phyloP scores from a whole-genome alignment of 2,888 invertebrate species.

The Glyphotaelius pellucidus region DNA sequence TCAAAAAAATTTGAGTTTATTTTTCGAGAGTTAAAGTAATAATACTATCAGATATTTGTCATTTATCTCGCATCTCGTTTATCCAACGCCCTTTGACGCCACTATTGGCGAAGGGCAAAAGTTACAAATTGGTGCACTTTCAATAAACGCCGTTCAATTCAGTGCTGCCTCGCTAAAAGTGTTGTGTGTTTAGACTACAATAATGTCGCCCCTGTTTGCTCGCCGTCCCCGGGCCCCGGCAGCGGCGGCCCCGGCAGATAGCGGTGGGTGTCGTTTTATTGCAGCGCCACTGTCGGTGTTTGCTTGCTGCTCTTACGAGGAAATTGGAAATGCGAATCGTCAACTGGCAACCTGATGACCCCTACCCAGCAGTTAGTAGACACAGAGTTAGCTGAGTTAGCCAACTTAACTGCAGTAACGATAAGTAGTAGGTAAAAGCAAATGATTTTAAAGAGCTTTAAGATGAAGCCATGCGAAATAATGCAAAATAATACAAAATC shows the following conservation, averaged over 20 bases:
- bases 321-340: slow-evolving; percentile 12
- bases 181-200: slow-evolving; percentile 36
- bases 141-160: slow-evolving; percentile 20
- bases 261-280: slow-evolving; percentile 16
- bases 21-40: too few relatives aligned
- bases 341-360: not conserved
- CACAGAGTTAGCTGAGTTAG: not conserved
- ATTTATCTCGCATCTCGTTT: not conserved
- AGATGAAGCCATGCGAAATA: too few relatives aligned
- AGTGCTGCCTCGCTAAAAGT: slow-evolving; percentile 12
- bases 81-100: not conserved
- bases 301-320: not conserved
- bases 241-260: not conserved
- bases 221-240: not conserved
- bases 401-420: not conserved
- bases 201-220: slow-evolving; percentile 16
- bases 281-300: slow-evolving; percentile 3
- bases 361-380: not conserved
- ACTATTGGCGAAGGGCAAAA: not conserved
- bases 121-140: slow-evolving; percentile 33
- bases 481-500: too few relatives aligned
- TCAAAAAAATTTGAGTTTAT: too few relatives aligned
- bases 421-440: too few relatives aligned
- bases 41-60: not conserved
- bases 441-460: too few relatives aligned